A percentile compares a stretch with the other conserved stretches of the same genome.
These are phyloP conservation scores for Eira barbara DNA, from an alignment of 2,113 vertebrate genomes.

Conservation along the genomic window DNA sequence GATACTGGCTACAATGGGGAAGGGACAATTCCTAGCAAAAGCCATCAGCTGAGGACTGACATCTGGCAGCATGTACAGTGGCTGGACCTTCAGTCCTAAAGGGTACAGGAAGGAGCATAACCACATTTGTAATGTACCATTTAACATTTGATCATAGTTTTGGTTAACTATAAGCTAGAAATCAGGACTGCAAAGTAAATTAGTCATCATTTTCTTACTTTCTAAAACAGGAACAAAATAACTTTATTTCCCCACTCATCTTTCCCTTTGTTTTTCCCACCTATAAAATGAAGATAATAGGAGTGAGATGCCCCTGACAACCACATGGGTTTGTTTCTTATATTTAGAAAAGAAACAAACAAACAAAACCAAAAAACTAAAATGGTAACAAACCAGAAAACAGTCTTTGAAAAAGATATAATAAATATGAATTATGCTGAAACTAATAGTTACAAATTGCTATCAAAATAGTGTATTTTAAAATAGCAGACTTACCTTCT, in stretches of 20 bases:
- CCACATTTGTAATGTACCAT: background rate
- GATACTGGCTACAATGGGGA: background rate
- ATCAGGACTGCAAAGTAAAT: background rate
- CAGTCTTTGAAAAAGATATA: background rate
- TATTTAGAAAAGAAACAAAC: background rate
- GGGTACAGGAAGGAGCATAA: background rate
- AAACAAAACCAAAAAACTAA: background rate
- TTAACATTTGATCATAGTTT: background rate
- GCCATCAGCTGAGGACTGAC: background rate
- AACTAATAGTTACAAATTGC: background rate
- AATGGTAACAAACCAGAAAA: background rate
- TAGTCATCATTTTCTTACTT: background rate
- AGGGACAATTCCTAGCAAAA: background rate
- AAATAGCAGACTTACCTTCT: background rate
- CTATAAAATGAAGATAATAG: background rate
- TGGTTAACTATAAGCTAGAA: background rate
- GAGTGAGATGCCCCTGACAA: background rate
- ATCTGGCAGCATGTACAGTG: background rate
- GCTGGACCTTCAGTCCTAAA: background rate
- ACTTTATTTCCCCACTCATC: background rate
- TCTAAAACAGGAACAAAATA: background rate
- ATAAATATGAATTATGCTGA: background rate
- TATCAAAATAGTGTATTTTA: background rate
- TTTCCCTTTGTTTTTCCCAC: background rate
- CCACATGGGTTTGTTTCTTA: background rate